Percentiles rank a stretch among this genome's conserved stretches.
phyloP scores from a whole-genome alignment of 2,797 vertebrate species.

The Brotogeris chrysoptera region DNA sequence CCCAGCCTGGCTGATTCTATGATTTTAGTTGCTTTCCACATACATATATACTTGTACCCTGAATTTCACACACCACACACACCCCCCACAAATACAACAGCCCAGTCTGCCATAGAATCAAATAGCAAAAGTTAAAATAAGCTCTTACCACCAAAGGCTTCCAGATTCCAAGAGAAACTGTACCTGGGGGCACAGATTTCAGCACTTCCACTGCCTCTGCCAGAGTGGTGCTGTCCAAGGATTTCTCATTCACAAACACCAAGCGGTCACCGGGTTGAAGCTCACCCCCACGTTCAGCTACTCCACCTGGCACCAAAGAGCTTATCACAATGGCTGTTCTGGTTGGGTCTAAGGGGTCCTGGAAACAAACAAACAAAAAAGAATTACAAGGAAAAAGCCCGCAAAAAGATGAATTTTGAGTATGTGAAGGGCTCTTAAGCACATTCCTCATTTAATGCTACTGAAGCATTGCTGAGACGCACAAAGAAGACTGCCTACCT shows the following conservation, averaged over 20 bases:
- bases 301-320: slow-evolving; percentile 86
- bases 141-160: slow-evolving; percentile 86
- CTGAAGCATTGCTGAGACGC: neutral
- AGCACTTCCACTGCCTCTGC: slow-evolving; percentile 89
- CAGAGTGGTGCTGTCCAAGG: slow-evolving; percentile 79
- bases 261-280: slow-evolving; percentile 91
- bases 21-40: neutral
- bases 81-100: neutral
- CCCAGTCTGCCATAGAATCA: rapidly evolving
- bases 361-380: neutral
- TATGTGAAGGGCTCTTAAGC: neutral
- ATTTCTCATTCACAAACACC: slow-evolving; percentile 86
- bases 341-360: slow-evolving; percentile 90
- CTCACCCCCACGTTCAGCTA: slow-evolving; percentile 82
- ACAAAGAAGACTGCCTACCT: neutral
- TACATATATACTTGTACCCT: rapidly evolving
- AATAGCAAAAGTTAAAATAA: neutral
- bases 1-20: neutral
- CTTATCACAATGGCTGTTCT: slow-evolving; percentile 92
- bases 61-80: neutral
- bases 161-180: slow-evolving; percentile 87
- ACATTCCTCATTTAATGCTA: neutral
- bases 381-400: neutral
- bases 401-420: neutral
- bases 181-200: slow-evolving; percentile 86